Base-by-base conservation (phyloP, 2,797 vertebrate species). In the Pempheris klunzingeri region DNA sequence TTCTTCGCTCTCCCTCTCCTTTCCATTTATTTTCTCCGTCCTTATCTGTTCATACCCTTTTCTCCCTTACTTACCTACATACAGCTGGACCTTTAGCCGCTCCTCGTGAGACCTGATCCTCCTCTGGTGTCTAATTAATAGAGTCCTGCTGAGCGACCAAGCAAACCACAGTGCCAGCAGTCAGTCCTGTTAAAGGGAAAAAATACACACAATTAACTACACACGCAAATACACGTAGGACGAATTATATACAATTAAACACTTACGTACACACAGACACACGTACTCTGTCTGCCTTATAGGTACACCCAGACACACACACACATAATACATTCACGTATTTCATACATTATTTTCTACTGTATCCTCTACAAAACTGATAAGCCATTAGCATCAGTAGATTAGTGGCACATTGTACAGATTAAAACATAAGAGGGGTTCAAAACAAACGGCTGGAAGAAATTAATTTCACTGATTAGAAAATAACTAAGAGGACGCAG, bases 81-180 rank as follows among this genome's bases (percentile, higher is more conserved):
- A 49, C 24, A 43, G 20, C 28, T 61, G 39, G 66, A 59, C 55
- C 61, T 69, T 58, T 52, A 50, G 44, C 50, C 65, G 44, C 28
- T 67, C 34, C 68, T 49, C 44, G 49, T 84, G 66, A 66, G 75
- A 22, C 52, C 11, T 66, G 72, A 77, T 75, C 46, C 53, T 36
- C 74, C 61, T 77, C 76, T 69, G 50, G 57, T 77, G 60, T 83
- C 61, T 83, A 86, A 84, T 88, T 85, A 87, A 81, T 57, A 43
- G 58, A 12, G 41, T 67, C 80, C 44, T 75, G 80, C 86, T 83
- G 76, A 73, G 77, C 82, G 76, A 75, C 71, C 50, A 52, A 71
- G 54, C 60, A 68, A 17, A 67, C 46, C 24, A 62, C 64, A 65
- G 62, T 49, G 68, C 54, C 32, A 57, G 46, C 73, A 72, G 50